Conservation (phyloP, 2,113 vertebrate species). For the Noctilio leporinus region DNA sequence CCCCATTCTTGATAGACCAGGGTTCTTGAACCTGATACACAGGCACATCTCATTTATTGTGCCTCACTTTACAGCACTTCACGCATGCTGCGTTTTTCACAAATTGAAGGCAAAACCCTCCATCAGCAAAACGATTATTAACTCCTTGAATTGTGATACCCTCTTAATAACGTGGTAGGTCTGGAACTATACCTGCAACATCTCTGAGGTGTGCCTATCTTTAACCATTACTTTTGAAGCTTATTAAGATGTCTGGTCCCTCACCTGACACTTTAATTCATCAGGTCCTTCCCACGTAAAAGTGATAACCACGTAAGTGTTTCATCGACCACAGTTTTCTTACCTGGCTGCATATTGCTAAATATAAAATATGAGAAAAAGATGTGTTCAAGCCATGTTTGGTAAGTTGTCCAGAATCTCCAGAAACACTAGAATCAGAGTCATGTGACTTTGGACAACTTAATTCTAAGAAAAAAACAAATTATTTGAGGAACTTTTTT, state of each 20-base stretch:
- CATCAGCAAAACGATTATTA: neutral
- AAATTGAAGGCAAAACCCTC: neutral
- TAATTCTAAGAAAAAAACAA: slow-evolving; percentile 28
- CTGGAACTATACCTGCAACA: neutral
- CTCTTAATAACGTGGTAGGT: neutral
- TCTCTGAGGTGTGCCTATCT: neutral
- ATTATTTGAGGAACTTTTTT: neutral
- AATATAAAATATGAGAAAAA: slow-evolving; percentile 26
- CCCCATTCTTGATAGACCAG: neutral
- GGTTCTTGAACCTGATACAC: neutral
- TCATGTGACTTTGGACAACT: slow-evolving; percentile 8
- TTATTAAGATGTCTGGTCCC: neutral
- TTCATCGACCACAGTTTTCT: neutral
- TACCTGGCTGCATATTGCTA: neutral
- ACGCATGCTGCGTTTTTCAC: neutral
- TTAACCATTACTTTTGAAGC: neutral
- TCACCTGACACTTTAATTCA: slow-evolving; percentile 18
- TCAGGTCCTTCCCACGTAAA: neutral
- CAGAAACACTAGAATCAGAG: neutral
- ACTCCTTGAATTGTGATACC: neutral
- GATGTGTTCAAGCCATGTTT: neutral
- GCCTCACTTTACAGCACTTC: neutral
- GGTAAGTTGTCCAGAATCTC: neutral
- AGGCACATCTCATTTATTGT: neutral
- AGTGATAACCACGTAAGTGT: neutral